Conservation (phyloP, 2,888 invertebrate genomes). For the Brachyopa scutellaris region DNA sequence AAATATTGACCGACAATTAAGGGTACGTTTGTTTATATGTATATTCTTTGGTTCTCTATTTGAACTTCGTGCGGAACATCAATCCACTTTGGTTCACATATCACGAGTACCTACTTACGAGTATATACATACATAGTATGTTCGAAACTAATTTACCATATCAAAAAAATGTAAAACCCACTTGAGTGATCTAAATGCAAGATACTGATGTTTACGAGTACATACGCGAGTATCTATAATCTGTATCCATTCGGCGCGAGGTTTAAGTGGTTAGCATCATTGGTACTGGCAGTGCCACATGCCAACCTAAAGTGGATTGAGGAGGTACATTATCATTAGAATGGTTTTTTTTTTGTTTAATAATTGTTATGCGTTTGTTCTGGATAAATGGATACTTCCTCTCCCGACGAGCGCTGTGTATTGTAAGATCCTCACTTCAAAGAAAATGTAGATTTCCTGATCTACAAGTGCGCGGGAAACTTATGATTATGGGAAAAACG, state of each 20-base stretch:
- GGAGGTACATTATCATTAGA: slow-evolving; percentile 43
- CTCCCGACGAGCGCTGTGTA: too few species aligned
- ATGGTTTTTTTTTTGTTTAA: too few species aligned
- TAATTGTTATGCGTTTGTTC: slow-evolving; percentile 46
- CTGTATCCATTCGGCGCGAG: slow-evolving; percentile 9
- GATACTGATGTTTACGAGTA: not conserved
- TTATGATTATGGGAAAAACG: not conserved
- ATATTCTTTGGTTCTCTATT: too few species aligned
- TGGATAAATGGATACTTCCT: not conserved
- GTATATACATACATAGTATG: too few species aligned
- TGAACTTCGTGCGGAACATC: slow-evolving; percentile 9
- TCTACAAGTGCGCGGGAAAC: not conserved
- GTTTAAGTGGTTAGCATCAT: slow-evolving; percentile 38
- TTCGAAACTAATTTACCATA: slow-evolving; percentile 12
- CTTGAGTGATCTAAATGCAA: slow-evolving; percentile 29
- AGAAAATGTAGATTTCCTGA: not conserved
- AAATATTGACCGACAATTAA: slow-evolving; percentile 34
- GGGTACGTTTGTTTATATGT: slow-evolving; percentile 24
- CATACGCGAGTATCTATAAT: too few species aligned
- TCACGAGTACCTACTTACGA: not conserved
- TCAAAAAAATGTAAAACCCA: too few species aligned
- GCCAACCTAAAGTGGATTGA: slow-evolving; percentile 46
- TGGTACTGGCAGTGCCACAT: slow-evolving; percentile 50
- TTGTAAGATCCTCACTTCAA: slow-evolving; percentile 12
- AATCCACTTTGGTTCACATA: slow-evolving; percentile 5